A percentile compares a stretch with the other conserved stretches of the same genome.
Evolutionary conservation across 2,888 invertebrate genomes (phyloP).

Genomic region (Erpobdella octoculata): DNA sequence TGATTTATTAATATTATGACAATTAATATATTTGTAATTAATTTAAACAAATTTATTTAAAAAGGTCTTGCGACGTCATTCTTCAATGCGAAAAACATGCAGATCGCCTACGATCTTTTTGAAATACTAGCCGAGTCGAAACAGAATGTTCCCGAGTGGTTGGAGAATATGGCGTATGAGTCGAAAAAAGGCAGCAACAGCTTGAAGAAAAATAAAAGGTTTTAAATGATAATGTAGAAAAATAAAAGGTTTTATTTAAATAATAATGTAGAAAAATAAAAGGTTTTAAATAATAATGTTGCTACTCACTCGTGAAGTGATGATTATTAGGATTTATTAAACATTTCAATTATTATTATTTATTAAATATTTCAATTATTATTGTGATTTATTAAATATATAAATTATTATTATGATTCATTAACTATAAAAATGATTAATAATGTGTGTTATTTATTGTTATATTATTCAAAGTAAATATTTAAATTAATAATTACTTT

Average conservation of each 20-base stretch:
- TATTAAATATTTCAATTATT: no score
- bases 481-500: not conserved
- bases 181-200: slow-evolving; percentile 32
- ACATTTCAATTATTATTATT: no score
- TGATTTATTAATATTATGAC: not conserved
- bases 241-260: not conserved
- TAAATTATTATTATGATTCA: no score
- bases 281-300: no score
- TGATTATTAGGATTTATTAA: no score
- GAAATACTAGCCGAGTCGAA: slow-evolving; percentile 89
- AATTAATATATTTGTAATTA: not conserved
- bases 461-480: not conserved
- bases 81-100: slow-evolving; percentile 91
- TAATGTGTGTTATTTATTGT: not conserved
- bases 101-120: slow-evolving; percentile 81
- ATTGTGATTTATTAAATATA: no score
- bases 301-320: no score
- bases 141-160: slow-evolving; percentile 82
- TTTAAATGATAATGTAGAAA: not conserved
- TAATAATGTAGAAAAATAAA: no score
- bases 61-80: slow-evolving; percentile 90
- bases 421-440: no score
- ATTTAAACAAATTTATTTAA: not conserved
- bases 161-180: slow-evolving; percentile 63
- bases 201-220: slow-evolving; percentile 18